Evolutionary conservation across 2,113 vertebrate species (phyloP).

Genomic region (Coptodon rendalli): DNA sequence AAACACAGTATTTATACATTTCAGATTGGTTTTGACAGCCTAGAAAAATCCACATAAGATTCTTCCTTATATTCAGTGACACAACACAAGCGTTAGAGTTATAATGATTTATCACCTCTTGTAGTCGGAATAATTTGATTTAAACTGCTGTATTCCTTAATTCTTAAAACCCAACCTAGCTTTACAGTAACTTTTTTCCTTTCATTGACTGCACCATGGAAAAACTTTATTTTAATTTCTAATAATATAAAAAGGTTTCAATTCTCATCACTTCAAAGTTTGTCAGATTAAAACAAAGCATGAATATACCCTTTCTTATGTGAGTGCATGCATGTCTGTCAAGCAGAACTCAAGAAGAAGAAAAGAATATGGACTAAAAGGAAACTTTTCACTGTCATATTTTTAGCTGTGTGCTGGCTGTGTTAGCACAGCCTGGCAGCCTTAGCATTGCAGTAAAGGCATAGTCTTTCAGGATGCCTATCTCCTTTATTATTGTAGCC

Average conservation of each 20-base stretch:
- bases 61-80: not conserved
- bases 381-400: not conserved
- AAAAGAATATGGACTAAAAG: not conserved
- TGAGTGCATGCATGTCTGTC: not conserved
- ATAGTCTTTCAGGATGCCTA: conserved; percentile 30
- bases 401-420: not conserved
- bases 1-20: not conserved
- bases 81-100: not conserved
- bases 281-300: not conserved
- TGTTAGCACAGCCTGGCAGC: conserved; percentile 11
- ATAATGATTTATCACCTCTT: not conserved
- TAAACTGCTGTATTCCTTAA: not conserved
- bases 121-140: not conserved
- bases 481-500: conserved; percentile 47
- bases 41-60: not conserved
- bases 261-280: not conserved
- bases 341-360: not conserved
- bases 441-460: conserved; percentile 22
- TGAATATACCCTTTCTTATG: not conserved
- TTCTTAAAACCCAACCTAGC: not conserved
- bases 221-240: not conserved
- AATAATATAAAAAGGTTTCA: not conserved
- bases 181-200: not conserved
- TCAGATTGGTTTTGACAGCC: not conserved
- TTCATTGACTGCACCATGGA: not conserved